A percentile compares a stretch with the other conserved stretches of the same genome.
phyloP scores from a whole-genome alignment of 2,888 invertebrate species.

The Agapetus fuscipes region DNA sequence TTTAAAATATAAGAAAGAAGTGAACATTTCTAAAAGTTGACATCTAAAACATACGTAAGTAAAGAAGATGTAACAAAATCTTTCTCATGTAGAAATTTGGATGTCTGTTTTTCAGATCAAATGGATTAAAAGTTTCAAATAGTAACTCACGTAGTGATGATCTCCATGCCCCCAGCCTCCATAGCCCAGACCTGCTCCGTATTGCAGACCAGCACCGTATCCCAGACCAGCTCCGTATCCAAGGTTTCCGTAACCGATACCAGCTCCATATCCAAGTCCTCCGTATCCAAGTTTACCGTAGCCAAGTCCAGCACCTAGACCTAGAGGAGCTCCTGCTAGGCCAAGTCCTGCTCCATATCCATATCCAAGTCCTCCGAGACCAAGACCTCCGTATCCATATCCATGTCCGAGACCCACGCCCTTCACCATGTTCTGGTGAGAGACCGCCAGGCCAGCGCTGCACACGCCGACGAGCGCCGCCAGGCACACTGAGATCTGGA shows the following conservation, averaged over 20 bases:
- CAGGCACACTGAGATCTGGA: slow-evolving; percentile 4
- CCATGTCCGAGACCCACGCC: slow-evolving; percentile 3
- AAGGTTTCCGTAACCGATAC: neutral
- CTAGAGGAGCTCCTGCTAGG: too few relatives aligned
- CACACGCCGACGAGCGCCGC: slow-evolving; percentile 4
- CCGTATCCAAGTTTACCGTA: slow-evolving; percentile 7
- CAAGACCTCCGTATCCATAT: slow-evolving; percentile 2
- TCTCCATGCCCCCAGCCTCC: slow-evolving; percentile 3
- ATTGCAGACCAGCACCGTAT: neutral
- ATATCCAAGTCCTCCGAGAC: slow-evolving; percentile 1
- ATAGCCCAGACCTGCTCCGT: slow-evolving; percentile 1
- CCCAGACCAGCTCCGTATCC: slow-evolving; percentile 1
- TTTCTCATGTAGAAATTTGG: too few relatives aligned
- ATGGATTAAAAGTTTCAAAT: too few relatives aligned
- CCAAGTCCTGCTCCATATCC: too few relatives aligned
- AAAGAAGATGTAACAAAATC: too few relatives aligned
- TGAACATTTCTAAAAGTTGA: too few relatives aligned
- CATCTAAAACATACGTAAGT: too few relatives aligned
- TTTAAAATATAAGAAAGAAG: neutral
- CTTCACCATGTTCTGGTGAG: slow-evolving; percentile 11
- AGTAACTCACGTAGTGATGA: slow-evolving; percentile 1
- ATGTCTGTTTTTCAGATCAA: too few relatives aligned
- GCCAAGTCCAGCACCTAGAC: neutral
- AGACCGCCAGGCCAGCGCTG: slow-evolving; percentile 9
- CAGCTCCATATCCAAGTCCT: neutral